phyloP scores from a whole-genome alignment of 2,797 vertebrate genomes.

The Okamejei kenojei region DNA sequence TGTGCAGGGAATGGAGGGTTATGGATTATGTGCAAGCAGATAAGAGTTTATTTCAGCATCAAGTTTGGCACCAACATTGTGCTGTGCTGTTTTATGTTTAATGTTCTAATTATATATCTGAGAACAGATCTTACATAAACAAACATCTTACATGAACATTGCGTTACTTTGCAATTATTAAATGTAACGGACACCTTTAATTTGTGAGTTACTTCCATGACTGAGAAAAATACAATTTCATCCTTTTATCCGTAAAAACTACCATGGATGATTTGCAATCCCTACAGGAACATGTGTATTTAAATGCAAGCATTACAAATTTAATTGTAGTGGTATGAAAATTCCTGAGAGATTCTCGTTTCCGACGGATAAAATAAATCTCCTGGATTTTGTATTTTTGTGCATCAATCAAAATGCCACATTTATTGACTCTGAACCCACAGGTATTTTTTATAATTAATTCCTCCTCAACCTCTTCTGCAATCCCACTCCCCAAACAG shows the following conservation, averaged over 20 bases:
- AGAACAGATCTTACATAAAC: too few species aligned
- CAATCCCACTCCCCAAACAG: not conserved
- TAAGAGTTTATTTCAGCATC: too few species aligned
- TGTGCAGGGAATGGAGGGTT: too few species aligned
- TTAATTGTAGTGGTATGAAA: not conserved
- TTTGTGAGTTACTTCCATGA: not conserved
- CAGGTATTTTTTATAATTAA: not conserved
- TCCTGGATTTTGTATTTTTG: not conserved
- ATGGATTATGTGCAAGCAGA: too few species aligned
- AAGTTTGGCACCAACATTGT: too few species aligned
- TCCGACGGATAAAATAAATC: not conserved
- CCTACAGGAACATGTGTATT: not conserved
- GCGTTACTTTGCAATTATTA: not conserved
- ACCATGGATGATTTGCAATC: not conserved
- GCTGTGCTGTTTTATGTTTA: too few species aligned
- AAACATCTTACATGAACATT: not conserved
- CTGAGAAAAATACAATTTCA: not conserved
- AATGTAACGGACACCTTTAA: not conserved
- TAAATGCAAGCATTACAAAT: not conserved
- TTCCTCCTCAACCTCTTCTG: not conserved
- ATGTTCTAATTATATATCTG: not conserved
- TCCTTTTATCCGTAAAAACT: not conserved
- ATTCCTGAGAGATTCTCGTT: not conserved
- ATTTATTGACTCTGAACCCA: not conserved
- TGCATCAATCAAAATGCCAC: not conserved